Percentiles rank a stretch among this genome's conserved stretches.
phyloP scores from a whole-genome alignment of 2,113 vertebrate genomes.

The Laterallus jamaicensis region DNA sequence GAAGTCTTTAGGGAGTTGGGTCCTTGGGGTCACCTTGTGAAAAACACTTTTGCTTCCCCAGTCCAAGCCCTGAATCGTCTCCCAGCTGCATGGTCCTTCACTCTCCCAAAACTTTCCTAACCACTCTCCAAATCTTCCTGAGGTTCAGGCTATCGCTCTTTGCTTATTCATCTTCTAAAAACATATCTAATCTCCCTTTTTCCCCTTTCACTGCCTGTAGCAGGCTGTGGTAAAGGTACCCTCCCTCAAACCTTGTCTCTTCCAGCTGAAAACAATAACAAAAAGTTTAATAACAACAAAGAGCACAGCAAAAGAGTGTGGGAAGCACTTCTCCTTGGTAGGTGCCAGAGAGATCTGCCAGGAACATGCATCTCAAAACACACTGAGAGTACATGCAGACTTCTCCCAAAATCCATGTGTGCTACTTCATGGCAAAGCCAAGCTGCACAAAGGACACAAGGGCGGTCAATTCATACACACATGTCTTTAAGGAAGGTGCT shows the following conservation, averaged over 20 bases:
- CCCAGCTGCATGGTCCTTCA: background rate
- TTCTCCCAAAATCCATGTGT: background rate
- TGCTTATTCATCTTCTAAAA: background rate
- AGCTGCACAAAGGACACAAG: accelerated
- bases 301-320: background rate
- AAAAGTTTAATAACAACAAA: slow-evolving; percentile 3
- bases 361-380: background rate
- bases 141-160: background rate
- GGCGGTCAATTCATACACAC: accelerated
- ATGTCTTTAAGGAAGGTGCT: background rate
- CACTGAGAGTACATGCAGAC: background rate
- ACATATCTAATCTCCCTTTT: background rate
- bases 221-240: background rate
- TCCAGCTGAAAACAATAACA: background rate
- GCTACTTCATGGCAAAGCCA: background rate
- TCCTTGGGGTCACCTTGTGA: background rate
- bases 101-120: background rate
- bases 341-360: background rate
- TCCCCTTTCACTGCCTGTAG: background rate
- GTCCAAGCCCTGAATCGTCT: background rate
- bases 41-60: background rate
- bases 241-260: slow-evolving; percentile 10
- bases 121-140: background rate
- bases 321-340: background rate
- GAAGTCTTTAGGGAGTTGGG: background rate